phyloP scores from a whole-genome alignment of 2,888 invertebrate genomes.

The Artemia sinica region DNA sequence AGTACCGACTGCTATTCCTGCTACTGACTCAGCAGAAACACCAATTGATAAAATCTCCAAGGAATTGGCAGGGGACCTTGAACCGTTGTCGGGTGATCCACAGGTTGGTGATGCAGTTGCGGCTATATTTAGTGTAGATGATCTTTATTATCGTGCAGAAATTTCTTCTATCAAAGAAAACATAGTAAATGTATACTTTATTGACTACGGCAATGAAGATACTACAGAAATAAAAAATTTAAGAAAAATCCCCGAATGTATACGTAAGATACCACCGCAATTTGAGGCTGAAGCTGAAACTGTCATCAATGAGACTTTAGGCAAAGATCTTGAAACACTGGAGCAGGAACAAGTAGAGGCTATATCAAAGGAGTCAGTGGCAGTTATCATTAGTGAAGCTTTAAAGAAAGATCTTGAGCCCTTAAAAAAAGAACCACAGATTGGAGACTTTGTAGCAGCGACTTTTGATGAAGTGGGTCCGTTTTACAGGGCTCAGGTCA shows the following conservation, averaged over 20 bases:
- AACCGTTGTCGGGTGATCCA: background rate
- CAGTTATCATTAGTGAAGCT: background rate
- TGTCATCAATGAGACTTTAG: no score
- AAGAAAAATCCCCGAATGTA: background rate
- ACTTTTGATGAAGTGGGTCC: conserved; percentile 12
- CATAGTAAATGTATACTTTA: conserved; percentile 3
- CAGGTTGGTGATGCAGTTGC: conserved; percentile 1
- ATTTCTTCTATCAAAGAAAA: conserved; percentile 1
- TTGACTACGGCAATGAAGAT: conserved; percentile 19
- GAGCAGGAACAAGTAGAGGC: background rate
- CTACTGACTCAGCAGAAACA: background rate
- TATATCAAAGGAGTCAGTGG: background rate
- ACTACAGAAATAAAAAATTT: background rate
- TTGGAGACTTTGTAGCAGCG: background rate
- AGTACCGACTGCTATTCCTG: background rate
- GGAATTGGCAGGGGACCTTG: background rate
- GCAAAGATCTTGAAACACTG: background rate
- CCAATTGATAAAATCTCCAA: background rate
- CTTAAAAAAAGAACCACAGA: background rate
- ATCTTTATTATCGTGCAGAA: conserved; percentile 17
- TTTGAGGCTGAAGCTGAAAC: background rate
- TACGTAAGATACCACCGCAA: conserved; percentile 18
- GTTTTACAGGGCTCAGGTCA: conserved; percentile 19
- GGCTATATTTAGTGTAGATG: conserved; percentile 18
- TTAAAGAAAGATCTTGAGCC: background rate